A percentile compares a stretch with the other conserved stretches of the same genome.
Conservation (phyloP, 2,888 invertebrate genomes). For the Bruchidius siliquastri region DNA sequence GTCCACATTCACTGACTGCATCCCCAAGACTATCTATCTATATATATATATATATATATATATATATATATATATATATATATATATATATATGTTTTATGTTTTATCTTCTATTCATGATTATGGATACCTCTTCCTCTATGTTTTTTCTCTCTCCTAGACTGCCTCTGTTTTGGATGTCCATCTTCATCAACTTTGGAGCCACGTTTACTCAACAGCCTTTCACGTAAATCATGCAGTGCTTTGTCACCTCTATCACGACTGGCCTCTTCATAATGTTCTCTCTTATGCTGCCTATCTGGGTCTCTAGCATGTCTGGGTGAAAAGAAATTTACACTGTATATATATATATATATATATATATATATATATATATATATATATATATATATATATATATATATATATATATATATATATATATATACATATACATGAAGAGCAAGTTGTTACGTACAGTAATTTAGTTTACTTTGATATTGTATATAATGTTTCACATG, state of each 20-base stretch:
- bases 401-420: no score
- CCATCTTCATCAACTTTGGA: constrained; percentile 55
- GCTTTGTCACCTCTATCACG: constrained; percentile 56
- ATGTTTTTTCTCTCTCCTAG: constrained; percentile 30
- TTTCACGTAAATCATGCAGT: constrained; percentile 71
- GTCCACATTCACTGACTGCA: no score
- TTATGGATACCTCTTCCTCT: constrained; percentile 17
- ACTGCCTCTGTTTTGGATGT: constrained; percentile 25
- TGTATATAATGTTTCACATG: not conserved
- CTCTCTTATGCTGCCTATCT: constrained; percentile 39
- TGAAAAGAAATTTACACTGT: not conserved
- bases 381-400: no score
- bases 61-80: no score
- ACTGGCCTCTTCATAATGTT: constrained; percentile 45
- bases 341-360: no score
- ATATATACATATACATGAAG: no score
- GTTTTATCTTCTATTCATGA: no score
- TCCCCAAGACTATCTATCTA: no score
- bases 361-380: no score
- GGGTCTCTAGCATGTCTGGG: constrained; percentile 21
- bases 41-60: no score
- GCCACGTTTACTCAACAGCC: constrained; percentile 65
- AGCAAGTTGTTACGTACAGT: not conserved
- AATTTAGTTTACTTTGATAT: not conserved
- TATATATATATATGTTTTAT: no score